phyloP scores from a whole-genome alignment of 1,140 invertebrate genomes.

The Drosophila auraria region DNA sequence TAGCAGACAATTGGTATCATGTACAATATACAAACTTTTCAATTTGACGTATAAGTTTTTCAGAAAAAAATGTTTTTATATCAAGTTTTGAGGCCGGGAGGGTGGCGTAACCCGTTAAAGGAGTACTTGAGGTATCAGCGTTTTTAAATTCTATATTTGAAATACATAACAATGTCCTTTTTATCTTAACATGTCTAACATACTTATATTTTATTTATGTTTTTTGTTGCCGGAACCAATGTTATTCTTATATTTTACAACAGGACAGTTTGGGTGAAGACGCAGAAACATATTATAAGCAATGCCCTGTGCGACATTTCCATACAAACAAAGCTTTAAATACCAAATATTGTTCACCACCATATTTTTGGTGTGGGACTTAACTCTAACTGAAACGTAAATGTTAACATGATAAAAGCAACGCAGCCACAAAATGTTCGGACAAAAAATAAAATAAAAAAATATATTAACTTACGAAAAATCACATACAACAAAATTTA shows the following conservation, averaged over 20 bases:
- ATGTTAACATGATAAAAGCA: constrained; percentile 57
- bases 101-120: too few relatives aligned
- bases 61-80: too few relatives aligned
- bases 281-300: neutral
- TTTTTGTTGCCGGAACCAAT: neutral
- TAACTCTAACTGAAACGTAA: constrained; percentile 34
- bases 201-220: constrained; percentile 30
- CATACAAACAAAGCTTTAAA: constrained; percentile 32
- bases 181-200: constrained; percentile 14
- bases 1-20: neutral
- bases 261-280: constrained; percentile 18
- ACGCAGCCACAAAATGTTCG: constrained; percentile 39
- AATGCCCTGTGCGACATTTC: constrained; percentile 10
- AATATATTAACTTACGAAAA: constrained; percentile 5
- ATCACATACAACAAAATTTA: constrained; percentile 56
- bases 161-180: constrained; percentile 28
- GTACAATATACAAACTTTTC: too few relatives aligned
- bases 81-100: too few relatives aligned
- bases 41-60: too few relatives aligned
- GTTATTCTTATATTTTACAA: neutral
- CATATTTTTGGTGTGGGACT: constrained; percentile 8
- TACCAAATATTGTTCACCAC: constrained; percentile 9
- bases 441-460: constrained; percentile 18
- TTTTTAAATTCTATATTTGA: constrained; percentile 55
- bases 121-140: neutral